Base-by-base conservation (phyloP, 2,797 vertebrate genomes). In the Paratrypauchen microcephalus region DNA sequence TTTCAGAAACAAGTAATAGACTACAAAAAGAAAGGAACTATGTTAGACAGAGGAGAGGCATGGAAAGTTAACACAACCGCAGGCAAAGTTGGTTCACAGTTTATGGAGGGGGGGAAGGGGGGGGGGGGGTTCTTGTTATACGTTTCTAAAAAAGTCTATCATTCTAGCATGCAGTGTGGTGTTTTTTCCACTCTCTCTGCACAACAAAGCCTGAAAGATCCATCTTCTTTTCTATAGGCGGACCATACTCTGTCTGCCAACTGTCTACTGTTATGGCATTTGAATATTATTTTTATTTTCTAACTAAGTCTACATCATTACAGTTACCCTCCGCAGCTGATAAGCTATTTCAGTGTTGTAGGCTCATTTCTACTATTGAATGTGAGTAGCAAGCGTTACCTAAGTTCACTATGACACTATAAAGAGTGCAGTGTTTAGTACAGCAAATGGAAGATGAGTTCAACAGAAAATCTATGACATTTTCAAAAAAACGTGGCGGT, bases 101-200 rank as follows among this genome's bases (percentile, higher is more conserved):
- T 87, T 66, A 86, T 87, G 86, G 76, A 24, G 75, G 85, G 81
- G 84, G 2, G 24, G 24, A 26, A 26, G 84, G 83, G 75, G 75
- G 86, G 80, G 39, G 12, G 2, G 39, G 39, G 39, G 30, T 32
- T 95, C 95, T 96, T 93, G 88, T 81, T 87, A 83, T 89, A 89
- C 78, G 86, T 86, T 90, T 89, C 88, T 90, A 90, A 23, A 59
- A 82, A 85, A 87, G 94, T 95, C 96, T 97, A 97, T 95, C 97
- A 98, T 95, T 95, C 96, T 96, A 94, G 96, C 97, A 99, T 99
- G 98, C 98, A 99, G 91, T 96, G 96, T 96, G 95, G 95, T 94
- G 94, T 95, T 91, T 95, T 95, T 91, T 85, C 95, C 95, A 93
- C 87, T 92, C 94, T 93, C 95, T 94, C 88, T 91, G 32, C 87